Base-by-base conservation (phyloP, 1,140 invertebrate species). In the Drosophila sproati region DNA sequence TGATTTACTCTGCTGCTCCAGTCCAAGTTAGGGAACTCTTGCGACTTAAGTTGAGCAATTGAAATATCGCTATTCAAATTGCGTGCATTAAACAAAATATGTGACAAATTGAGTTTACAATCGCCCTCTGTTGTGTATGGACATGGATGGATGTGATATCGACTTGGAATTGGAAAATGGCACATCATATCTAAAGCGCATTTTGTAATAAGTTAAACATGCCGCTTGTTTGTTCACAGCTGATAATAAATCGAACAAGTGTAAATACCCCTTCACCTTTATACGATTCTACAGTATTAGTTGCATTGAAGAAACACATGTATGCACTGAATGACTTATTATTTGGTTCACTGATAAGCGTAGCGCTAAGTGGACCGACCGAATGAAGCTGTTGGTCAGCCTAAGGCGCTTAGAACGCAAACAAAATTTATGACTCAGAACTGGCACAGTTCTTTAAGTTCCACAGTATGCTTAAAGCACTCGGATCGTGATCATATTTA, bases 191-290 rank as follows among this genome's bases (percentile, higher is more conserved):
- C 29, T n/a, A 28, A 47, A 47, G 43, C 56, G 41, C 70, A 79
- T 82, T 82, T 68, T 68, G 77, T 61, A 85, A 85, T 83, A 85
- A 68, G 45, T 55, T 45, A 73, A 70, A 70, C 72, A 78, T 68
- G 69, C 55, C 45, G 29, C 50, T 20, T 20, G 20, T 20, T 20
- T 20, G 20, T 20, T 20, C 20, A 20, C 20, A 20, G 8, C 20
- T 41, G 39, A 41, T 41, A 41, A 41, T 10, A n/a, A 8, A 10
- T n/a, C 34, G 60, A 10, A 50, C 61, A 63, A 12, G 35, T 63
- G 48, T 50, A 43, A 51, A 52, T 12, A 43, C 35, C 37, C 35
- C 50, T 29, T 52, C 10, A n/a, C 28, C 8, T 20, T 47, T 10
- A 12, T 64, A 8, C 61, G 20, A 34, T 34, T 39, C 20, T 7